These are phyloP conservation scores for Nerophis ophidion DNA, from an alignment of 2,113 vertebrate species.

Conservation along the genomic window DNA sequence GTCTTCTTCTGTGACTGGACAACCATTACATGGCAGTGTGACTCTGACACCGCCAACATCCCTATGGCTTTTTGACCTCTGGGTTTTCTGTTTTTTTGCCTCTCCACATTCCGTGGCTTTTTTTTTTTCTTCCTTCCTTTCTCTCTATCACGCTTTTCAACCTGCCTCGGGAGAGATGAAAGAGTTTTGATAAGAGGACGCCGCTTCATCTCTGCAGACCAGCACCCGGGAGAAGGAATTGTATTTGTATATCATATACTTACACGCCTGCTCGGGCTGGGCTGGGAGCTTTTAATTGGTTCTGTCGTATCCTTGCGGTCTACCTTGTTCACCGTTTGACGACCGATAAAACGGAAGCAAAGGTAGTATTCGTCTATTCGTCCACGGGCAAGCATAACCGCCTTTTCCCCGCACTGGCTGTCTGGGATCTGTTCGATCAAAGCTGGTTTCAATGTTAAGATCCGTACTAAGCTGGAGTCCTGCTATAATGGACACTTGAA, in stretches of 20 bases:
- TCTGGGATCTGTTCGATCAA: slow-evolving; percentile 16
- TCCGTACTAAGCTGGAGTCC: slow-evolving; percentile 40
- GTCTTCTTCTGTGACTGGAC: slow-evolving; percentile 41
- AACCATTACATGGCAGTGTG: slow-evolving; percentile 33
- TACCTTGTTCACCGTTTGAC: slow-evolving; percentile 26
- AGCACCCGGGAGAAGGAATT: slow-evolving; percentile 59
- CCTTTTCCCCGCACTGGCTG: slow-evolving; percentile 19
- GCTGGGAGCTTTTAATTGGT: slow-evolving; percentile 58
- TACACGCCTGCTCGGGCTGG: slow-evolving; percentile 45
- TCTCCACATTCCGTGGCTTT: slow-evolving; percentile 2
- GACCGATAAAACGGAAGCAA: background rate
- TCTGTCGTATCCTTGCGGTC: slow-evolving; percentile 50
- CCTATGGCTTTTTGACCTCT: slow-evolving; percentile 53
- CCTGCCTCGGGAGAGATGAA: slow-evolving; percentile 70
- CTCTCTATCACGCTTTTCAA: slow-evolving; percentile 45
- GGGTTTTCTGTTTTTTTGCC: slow-evolving; percentile 29
- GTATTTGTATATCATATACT: slow-evolving; percentile 61
- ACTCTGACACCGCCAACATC: slow-evolving; percentile 45
- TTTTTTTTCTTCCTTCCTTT: background rate
- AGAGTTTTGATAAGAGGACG: slow-evolving; percentile 61
- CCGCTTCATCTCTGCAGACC: slow-evolving; percentile 55
- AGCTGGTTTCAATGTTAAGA: slow-evolving; percentile 56
- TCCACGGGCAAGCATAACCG: slow-evolving; percentile 1
- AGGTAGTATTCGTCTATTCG: background rate
- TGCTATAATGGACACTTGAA: slow-evolving; percentile 50